These are phyloP conservation scores for Ypsolopha sequella DNA, from an alignment of 2,888 invertebrate genomes.

Conservation along the genomic window DNA sequence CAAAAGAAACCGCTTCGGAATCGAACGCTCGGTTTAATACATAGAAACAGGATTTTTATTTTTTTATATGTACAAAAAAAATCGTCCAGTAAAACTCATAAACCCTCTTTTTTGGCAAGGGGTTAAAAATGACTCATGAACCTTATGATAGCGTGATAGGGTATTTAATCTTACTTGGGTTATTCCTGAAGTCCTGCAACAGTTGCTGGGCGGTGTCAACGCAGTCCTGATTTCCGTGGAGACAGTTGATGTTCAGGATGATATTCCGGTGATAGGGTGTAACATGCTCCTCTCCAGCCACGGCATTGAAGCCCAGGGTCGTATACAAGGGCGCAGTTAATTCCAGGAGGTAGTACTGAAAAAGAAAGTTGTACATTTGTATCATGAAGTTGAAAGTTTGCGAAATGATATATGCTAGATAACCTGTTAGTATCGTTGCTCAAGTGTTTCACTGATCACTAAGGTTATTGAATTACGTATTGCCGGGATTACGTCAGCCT, in stretches of 20 bases:
- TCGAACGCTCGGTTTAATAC: neutral
- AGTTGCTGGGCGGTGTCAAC: slow-evolving; percentile 32
- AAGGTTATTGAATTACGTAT: too few species aligned
- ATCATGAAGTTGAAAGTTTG: neutral
- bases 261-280: slow-evolving; percentile 52
- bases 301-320: slow-evolving; percentile 37
- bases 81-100: neutral
- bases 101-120: neutral
- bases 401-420: too few species aligned
- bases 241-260: slow-evolving; percentile 45
- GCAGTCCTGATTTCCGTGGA: slow-evolving; percentile 41
- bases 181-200: slow-evolving; percentile 34
- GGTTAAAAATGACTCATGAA: too few species aligned
- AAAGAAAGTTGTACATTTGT: slow-evolving; percentile 4
- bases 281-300: slow-evolving; percentile 37
- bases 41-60: too few species aligned
- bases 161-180: slow-evolving; percentile 40
- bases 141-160: neutral
- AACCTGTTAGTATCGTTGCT: too few species aligned
- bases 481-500: too few species aligned
- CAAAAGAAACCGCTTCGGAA: neutral
- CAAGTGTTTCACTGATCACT: too few species aligned
- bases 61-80: too few species aligned
- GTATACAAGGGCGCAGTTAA: slow-evolving; percentile 43
- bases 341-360: slow-evolving; percentile 35